Evolutionary conservation across 2,888 invertebrate genomes (phyloP).

Genomic region (Andrena hattorfiana): DNA sequence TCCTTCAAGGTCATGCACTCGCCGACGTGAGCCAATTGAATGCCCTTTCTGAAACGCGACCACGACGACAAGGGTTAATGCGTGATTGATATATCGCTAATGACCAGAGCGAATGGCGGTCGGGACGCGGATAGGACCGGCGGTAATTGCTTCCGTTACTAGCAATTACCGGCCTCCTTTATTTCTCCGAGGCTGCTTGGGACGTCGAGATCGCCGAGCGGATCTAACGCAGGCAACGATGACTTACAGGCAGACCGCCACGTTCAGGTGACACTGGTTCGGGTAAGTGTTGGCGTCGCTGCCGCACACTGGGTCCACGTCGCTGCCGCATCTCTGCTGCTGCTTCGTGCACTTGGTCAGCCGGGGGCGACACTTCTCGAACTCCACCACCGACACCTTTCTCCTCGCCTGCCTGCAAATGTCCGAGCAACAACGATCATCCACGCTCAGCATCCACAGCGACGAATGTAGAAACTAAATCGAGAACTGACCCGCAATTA

Average conservation of each 20-base stretch:
- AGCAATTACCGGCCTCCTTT: background rate
- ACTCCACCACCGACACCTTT: slow-evolving; percentile 89
- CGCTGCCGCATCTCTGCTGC: slow-evolving; percentile 89
- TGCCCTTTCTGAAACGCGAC: slow-evolving; percentile 89
- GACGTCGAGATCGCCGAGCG: too few species aligned
- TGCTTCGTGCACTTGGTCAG: slow-evolving; percentile 91
- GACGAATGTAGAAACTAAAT: background rate
- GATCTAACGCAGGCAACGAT: background rate
- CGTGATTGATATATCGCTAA: slow-evolving; percentile 27
- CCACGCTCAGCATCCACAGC: background rate
- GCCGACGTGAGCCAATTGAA: slow-evolving; percentile 95
- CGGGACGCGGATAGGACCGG: background rate
- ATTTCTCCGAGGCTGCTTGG: too few species aligned
- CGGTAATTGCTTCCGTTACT: slow-evolving; percentile 14
- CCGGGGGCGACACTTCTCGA: slow-evolving; percentile 92
- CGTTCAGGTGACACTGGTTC: slow-evolving; percentile 93
- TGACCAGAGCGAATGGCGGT: background rate
- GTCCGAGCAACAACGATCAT: background rate
- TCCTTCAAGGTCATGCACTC: slow-evolving; percentile 92
- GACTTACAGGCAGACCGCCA: slow-evolving; percentile 94
- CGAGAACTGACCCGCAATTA: slow-evolving; percentile 91
- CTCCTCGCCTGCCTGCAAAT: slow-evolving; percentile 85
- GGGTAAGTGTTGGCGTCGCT: slow-evolving; percentile 94
- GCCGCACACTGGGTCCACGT: slow-evolving; percentile 93
- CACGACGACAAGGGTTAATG: slow-evolving; percentile 36